Conservation (phyloP, 2,113 vertebrate species). For the Crypturellus undulatus region DNA sequence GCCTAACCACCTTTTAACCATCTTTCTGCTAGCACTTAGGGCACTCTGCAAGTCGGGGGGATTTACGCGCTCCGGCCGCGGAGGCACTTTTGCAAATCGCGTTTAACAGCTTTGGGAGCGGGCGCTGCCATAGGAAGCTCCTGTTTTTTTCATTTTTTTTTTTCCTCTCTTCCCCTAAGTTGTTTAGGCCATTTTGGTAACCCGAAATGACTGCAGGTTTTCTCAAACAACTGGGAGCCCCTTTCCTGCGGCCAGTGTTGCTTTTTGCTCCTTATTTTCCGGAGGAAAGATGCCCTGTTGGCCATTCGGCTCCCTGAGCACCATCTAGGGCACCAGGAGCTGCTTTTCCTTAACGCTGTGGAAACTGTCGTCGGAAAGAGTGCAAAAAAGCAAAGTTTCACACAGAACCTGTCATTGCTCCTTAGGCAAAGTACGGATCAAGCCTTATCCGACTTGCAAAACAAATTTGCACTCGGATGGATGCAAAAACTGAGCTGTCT, state of each 20-base stretch:
- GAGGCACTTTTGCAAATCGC: background rate
- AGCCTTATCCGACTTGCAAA: background rate
- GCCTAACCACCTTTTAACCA: conserved; percentile 29
- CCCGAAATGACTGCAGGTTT: conserved; percentile 4
- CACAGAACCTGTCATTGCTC: background rate
- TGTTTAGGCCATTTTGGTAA: background rate
- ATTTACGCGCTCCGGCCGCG: background rate
- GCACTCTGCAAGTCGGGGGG: background rate
- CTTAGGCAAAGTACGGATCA: background rate
- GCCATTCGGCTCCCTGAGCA: background rate
- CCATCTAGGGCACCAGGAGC: background rate
- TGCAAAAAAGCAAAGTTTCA: background rate
- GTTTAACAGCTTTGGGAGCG: background rate
- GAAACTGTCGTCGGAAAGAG: conserved; percentile 23
- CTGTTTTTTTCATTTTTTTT: background rate
- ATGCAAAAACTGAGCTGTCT: background rate
- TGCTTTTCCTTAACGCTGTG: background rate
- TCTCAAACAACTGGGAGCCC: background rate
- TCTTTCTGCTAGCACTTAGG: conserved; percentile 14
- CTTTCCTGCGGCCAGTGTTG: background rate
- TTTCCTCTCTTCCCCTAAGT: background rate
- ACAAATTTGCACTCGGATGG: background rate
- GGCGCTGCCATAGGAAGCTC: background rate
- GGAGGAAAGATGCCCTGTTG: background rate
- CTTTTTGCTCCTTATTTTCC: background rate